Conservation (phyloP, 2,888 invertebrate species). For the Phortica okadai region DNA sequence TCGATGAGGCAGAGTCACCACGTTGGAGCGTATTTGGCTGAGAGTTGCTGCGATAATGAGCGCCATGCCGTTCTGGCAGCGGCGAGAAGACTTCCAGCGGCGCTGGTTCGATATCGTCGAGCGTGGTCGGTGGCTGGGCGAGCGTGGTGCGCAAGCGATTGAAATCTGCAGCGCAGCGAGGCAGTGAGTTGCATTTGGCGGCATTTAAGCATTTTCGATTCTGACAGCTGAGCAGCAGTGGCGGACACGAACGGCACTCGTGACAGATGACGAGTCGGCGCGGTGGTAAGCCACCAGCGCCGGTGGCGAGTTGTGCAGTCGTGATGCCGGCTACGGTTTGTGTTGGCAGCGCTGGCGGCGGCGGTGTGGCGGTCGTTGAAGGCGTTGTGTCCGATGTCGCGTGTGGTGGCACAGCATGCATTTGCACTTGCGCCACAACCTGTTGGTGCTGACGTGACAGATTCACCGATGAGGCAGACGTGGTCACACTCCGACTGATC, state of each 20-base stretch:
- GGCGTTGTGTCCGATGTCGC: constrained; percentile 61
- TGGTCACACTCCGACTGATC: constrained; percentile 53
- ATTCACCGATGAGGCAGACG: constrained; percentile 66
- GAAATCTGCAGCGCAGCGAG: constrained; percentile 76
- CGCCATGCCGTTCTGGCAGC: constrained; percentile 43
- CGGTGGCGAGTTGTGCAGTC: not conserved
- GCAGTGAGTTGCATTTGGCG: constrained; percentile 77
- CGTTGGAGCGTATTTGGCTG: constrained; percentile 75
- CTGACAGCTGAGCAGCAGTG: constrained; percentile 74
- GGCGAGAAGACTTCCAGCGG: constrained; percentile 57
- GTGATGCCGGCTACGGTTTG: constrained; percentile 33
- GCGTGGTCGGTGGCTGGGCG: constrained; percentile 70
- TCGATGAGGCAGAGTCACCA: constrained; percentile 74
- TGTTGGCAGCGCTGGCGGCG: constrained; percentile 57
- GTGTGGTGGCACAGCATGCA: constrained; percentile 70
- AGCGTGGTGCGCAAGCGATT: constrained; percentile 74
- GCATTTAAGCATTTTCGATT: constrained; percentile 76
- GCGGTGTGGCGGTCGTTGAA: constrained; percentile 62
- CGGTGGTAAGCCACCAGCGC: constrained; percentile 44
- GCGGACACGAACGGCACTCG: constrained; percentile 74
- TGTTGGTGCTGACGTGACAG: constrained; percentile 70
- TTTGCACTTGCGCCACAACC: constrained; percentile 68
- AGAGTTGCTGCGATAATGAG: constrained; percentile 74
- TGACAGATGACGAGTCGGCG: constrained; percentile 72
- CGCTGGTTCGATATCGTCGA: constrained; percentile 71